These are phyloP conservation scores for Fragum sueziense DNA, from an alignment of 2,888 invertebrate genomes.

Conservation along the genomic window DNA sequence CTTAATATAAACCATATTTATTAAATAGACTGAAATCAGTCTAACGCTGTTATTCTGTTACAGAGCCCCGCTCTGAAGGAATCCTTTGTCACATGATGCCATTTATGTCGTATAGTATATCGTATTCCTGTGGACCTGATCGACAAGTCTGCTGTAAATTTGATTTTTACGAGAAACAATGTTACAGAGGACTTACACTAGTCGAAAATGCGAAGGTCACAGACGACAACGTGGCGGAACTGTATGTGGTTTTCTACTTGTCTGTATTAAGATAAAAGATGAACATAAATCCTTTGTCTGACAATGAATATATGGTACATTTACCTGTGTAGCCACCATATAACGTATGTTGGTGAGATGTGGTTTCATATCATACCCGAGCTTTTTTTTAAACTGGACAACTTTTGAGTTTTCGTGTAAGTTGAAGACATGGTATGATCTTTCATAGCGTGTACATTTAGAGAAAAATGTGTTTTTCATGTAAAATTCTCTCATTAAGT, in stretches of 20 bases:
- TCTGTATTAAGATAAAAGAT: no score
- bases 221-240: conserved; percentile 91
- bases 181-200: conserved; percentile 93
- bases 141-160: conserved; percentile 98
- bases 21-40: no score
- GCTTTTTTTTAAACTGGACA: no score
- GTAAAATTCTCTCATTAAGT: no score
- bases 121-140: conserved; percentile 97
- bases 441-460: no score
- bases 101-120: conserved; percentile 98
- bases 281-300: no score
- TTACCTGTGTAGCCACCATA: neutral
- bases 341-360: neutral
- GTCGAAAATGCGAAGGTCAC: conserved; percentile 91
- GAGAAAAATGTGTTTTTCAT: no score
- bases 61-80: conserved; percentile 22
- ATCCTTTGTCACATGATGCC: conserved; percentile 99
- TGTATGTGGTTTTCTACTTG: conserved; percentile 85
- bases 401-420: no score
- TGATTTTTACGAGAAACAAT: conserved; percentile 96
- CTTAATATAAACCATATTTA: no score
- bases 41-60: no score
- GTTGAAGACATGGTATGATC: no score
- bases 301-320: neutral
- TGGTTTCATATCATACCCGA: neutral